A percentile compares a stretch with the other conserved stretches of the same genome.
phyloP scores from a whole-genome alignment of 2,797 vertebrate genomes.

The Mus caroli region DNA sequence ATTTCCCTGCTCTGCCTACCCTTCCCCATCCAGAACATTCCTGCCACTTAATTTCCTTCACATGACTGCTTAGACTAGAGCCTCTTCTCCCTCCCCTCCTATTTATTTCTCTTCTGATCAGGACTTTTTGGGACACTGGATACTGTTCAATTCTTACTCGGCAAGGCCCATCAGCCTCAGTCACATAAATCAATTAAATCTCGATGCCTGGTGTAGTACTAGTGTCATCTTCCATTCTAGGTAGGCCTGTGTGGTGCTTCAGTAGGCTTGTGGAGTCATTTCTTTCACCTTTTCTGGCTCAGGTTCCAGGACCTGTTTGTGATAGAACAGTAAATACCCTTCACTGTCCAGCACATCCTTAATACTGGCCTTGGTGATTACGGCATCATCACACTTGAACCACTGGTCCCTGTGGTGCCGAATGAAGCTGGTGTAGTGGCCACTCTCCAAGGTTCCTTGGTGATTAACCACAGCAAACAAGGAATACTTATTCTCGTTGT shows the following conservation, averaged over 20 bases:
- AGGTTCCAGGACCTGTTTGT: conserved; percentile 99
- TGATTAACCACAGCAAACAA: conserved; percentile 99
- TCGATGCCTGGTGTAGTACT: conserved; percentile 86
- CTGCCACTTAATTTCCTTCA: conserved; percentile 85
- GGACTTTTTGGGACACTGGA: conserved; percentile 84
- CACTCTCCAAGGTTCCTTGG: conserved; percentile 99
- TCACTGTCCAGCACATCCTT: conserved; percentile 99
- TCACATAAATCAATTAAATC: conserved; percentile 92
- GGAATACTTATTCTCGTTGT: conserved; percentile 99
- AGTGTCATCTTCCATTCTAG: conserved; percentile 92
- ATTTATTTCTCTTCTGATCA: conserved; percentile 83
- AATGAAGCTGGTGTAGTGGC: conserved; percentile 99
- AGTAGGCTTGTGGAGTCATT: conserved; percentile 90
- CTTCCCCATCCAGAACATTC: conserved; percentile 87
- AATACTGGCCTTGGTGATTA: conserved; percentile 99
- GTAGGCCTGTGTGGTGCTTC: conserved; percentile 95
- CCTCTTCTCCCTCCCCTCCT: conserved; percentile 84
- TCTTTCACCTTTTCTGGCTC: conserved; percentile 92
- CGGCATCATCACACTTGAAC: conserved; percentile 99
- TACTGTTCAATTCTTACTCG: conserved; percentile 88
- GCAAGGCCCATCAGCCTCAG: conserved; percentile 89
- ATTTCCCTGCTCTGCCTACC: conserved; percentile 87
- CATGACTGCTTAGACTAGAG: conserved; percentile 84
- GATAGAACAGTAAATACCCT: conserved; percentile 99
- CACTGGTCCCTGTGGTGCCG: conserved; percentile 99